Conservation (phyloP, 92 coral and sea anemone species). For the Parazoanthus darwini region DNA sequence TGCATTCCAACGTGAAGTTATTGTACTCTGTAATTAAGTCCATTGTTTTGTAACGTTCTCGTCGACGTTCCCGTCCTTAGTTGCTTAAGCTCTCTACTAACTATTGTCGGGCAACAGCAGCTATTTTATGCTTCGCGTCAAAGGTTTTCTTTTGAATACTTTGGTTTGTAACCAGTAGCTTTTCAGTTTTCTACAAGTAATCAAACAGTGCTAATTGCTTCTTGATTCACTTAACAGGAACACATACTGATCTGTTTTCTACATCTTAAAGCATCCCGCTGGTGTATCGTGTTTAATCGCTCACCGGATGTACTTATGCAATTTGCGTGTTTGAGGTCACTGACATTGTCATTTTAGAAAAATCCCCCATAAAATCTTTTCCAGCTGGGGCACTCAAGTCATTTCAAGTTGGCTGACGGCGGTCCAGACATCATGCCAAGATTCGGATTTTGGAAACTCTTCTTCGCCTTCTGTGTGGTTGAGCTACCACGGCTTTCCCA, state of each 20-base stretch:
- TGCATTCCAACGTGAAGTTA: no score
- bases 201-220: no score
- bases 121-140: no score
- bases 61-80: no score
- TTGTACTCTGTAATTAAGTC: no score
- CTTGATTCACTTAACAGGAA: not conserved
- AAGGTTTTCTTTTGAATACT: no score
- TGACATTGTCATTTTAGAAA: not conserved
- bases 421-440: not conserved
- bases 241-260: not conserved
- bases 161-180: no score
- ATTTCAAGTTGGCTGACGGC: not conserved
- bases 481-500: slow-evolving; percentile 1
- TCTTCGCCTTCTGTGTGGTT: slow-evolving; percentile 12
- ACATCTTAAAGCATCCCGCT: no score
- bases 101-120: no score
- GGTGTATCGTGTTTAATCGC: not conserved
- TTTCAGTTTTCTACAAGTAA: no score
- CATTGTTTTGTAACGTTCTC: no score
- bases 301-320: not conserved
- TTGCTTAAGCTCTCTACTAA: no score
- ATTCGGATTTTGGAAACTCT: not conserved
- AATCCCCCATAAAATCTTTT: not conserved
- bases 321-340: slow-evolving; percentile 20
- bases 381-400: not conserved